These are phyloP conservation scores for Chamaedrilus cognettii DNA, from an alignment of 2,888 invertebrate species.

Conservation along the genomic window DNA sequence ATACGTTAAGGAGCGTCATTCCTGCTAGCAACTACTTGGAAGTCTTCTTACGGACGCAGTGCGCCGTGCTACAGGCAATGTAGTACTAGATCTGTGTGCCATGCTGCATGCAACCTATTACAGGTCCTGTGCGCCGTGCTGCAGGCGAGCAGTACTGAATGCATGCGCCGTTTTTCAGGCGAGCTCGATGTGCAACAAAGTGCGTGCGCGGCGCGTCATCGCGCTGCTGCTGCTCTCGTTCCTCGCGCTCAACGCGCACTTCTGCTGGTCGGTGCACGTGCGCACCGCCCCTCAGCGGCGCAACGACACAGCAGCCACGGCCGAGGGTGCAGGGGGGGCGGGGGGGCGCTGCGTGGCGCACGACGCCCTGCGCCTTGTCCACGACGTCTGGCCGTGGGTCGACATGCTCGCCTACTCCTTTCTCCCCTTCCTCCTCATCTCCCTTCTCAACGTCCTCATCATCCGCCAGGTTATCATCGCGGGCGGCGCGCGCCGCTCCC, in stretches of 20 bases:
- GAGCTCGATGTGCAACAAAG: conserved; percentile 16
- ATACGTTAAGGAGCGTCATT: too few species aligned
- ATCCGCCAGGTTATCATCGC: conserved; percentile 37
- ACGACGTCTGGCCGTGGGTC: conserved; percentile 51
- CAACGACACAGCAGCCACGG: too few species aligned
- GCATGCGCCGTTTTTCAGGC: too few species aligned
- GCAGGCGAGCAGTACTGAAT: too few species aligned
- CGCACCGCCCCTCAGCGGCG: not conserved
- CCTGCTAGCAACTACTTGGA: too few species aligned
- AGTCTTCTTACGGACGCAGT: too few species aligned
- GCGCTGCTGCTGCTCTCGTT: conserved; percentile 9
- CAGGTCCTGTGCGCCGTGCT: too few species aligned
- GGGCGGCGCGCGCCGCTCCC: not conserved
- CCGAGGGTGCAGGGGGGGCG: too few species aligned
- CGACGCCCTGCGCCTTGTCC: conserved; percentile 34
- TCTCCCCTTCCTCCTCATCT: conserved; percentile 49
- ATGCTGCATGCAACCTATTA: too few species aligned
- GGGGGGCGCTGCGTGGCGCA: conserved; percentile 1
- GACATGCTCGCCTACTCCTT: conserved; percentile 53
- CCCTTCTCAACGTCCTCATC: conserved; percentile 52
- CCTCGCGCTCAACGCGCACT: conserved; percentile 20
- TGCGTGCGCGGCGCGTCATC: conserved; percentile 11
- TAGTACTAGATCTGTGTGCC: too few species aligned
- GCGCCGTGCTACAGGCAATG: too few species aligned
- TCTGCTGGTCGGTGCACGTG: conserved; percentile 21